A percentile compares a stretch with the other conserved stretches of the same genome.
These are phyloP conservation scores for Seriola aureovittata DNA, from an alignment of 2,113 vertebrate genomes.

Conservation along the genomic window DNA sequence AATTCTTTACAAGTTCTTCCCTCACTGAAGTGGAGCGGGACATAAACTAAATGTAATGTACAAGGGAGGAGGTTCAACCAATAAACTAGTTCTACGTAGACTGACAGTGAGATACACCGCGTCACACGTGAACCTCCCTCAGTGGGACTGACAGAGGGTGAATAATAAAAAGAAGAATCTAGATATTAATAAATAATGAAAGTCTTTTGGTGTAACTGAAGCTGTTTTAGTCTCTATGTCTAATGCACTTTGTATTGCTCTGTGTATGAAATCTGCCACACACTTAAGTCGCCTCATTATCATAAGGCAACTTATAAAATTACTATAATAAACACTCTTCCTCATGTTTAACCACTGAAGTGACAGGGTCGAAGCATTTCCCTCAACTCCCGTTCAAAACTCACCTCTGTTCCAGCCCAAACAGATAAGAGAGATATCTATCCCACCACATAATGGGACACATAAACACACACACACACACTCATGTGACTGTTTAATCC, in stretches of 20 bases:
- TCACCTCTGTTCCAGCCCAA: neutral
- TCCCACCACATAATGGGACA: neutral
- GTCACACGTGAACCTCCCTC: too few species aligned
- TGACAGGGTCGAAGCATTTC: neutral
- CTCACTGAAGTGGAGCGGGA: neutral
- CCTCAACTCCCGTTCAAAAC: neutral
- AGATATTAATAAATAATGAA: too few species aligned
- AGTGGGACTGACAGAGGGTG: too few species aligned
- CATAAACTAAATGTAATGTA: too few species aligned
- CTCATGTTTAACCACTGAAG: neutral
- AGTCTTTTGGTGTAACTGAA: too few species aligned
- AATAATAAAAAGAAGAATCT: too few species aligned
- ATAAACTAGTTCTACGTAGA: too few species aligned
- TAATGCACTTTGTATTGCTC: neutral
- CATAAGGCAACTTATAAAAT: neutral
- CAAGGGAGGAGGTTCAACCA: too few species aligned
- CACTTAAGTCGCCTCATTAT: neutral
- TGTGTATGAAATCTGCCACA: neutral
- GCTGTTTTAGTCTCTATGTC: too few species aligned
- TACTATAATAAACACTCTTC: neutral
- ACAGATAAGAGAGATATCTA: neutral
- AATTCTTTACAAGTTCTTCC: neutral
- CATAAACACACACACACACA: neutral
- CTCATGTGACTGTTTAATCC: slow-evolving; percentile 56
- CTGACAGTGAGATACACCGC: too few species aligned